These are phyloP conservation scores for Capromys pilorides DNA, from an alignment of 2,797 vertebrate species.

Conservation along the genomic window DNA sequence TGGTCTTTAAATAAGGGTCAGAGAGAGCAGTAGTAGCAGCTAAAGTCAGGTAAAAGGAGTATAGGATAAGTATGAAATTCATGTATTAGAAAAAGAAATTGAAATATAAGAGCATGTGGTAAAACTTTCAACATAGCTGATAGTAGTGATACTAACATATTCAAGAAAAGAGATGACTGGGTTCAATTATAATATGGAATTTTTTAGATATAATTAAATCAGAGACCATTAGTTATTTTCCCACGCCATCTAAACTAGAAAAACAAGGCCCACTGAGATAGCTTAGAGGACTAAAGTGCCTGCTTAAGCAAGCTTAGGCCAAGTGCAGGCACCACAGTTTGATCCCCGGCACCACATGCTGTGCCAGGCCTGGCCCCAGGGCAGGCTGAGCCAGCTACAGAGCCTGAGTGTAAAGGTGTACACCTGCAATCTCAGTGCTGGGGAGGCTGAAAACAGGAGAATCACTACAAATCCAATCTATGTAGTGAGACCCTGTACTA, in stretches of 20 bases:
- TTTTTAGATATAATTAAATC: neutral
- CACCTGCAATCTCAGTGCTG: no score
- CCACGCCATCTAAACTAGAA: neutral
- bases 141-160: neutral
- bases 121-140: neutral
- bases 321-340: no score
- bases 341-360: no score
- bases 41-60: neutral
- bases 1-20: neutral
- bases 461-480: no score
- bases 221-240: neutral
- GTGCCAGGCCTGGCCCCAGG: no score
- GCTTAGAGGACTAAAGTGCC: no score
- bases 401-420: no score
- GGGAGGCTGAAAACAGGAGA: no score
- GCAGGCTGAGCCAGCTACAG: no score
- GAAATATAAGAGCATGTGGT: neutral
- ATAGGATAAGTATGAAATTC: neutral
- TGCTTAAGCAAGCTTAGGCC: no score
- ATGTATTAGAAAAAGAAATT: neutral
- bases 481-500: no score
- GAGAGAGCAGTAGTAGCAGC: neutral
- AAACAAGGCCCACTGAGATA: neutral
- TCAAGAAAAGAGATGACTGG: neutral
- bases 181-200: neutral